A percentile compares a stretch with the other conserved stretches of the same genome.
Conservation (phyloP, 2,888 invertebrate species). For the Parnassius orleans region DNA sequence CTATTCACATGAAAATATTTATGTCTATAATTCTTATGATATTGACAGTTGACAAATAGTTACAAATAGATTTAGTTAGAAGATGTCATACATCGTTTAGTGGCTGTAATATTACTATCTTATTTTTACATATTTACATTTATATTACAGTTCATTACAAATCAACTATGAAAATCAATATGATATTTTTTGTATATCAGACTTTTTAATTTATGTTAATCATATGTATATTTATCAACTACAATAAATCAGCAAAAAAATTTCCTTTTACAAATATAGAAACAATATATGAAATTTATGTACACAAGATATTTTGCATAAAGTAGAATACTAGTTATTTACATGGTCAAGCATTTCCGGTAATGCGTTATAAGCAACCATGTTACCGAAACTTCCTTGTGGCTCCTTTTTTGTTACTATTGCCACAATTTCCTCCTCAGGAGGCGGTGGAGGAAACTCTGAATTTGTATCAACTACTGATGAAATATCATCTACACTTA, state of each 20-base stretch:
- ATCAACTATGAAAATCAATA: conserved; percentile 37
- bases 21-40: conserved; percentile 58
- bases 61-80: conserved; percentile 69
- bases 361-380: conserved; percentile 76
- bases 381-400: conserved; percentile 68
- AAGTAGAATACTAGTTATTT: conserved; percentile 44
- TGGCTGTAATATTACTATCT: conserved; percentile 28
- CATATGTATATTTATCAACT: conserved; percentile 24
- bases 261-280: conserved; percentile 13
- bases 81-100: conserved; percentile 68
- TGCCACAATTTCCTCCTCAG: conserved; percentile 75
- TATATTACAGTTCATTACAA: conserved; percentile 42
- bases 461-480: conserved; percentile 53
- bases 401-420: conserved; percentile 77
- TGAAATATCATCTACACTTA: conserved; percentile 75
- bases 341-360: conserved; percentile 77
- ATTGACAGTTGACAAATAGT: conserved; percentile 71
- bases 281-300: conserved; percentile 20
- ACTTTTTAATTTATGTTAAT: conserved; percentile 24
- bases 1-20: conserved; percentile 75
- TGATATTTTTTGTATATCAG: conserved; percentile 23
- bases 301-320: too few relatives aligned
- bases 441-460: conserved; percentile 67
- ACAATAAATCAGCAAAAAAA: conserved; percentile 14
- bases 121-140: conserved; percentile 37